A percentile compares a stretch with the other conserved stretches of the same genome.
These are phyloP conservation scores for Etheostoma nigrum DNA, from an alignment of 2,797 vertebrate genomes.

Conservation along the genomic window DNA sequence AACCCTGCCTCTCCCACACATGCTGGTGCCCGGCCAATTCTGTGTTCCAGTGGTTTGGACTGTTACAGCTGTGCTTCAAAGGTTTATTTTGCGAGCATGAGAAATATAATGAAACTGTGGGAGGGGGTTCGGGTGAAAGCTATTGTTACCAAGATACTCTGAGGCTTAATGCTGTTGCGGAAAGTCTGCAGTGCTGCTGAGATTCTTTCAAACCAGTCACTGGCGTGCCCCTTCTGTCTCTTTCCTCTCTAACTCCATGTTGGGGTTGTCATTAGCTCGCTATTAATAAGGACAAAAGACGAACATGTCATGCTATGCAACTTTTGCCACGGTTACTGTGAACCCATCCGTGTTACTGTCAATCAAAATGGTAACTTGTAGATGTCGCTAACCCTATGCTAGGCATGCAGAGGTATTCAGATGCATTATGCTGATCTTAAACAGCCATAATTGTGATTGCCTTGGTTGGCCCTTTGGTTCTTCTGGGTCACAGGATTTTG, in stretches of 20 bases:
- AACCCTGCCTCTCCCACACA: conserved; percentile 38
- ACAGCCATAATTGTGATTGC: conserved; percentile 64
- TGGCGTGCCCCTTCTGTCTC: conserved; percentile 20
- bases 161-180: conserved; percentile 41
- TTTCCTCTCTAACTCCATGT: conserved; percentile 28
- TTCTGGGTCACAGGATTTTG: conserved; percentile 8
- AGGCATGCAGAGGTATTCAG: background rate
- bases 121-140: conserved; percentile 29
- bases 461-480: conserved; percentile 26
- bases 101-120: conserved; percentile 43
- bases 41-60: conserved; percentile 19
- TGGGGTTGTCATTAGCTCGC: conserved; percentile 43
- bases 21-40: conserved; percentile 16
- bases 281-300: conserved; percentile 57
- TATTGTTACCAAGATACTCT: conserved; percentile 46
- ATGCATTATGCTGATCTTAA: conserved; percentile 73
- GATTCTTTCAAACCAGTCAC: conserved; percentile 30
- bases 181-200: conserved; percentile 16
- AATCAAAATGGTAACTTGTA: conserved; percentile 60
- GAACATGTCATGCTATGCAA: conserved; percentile 21
- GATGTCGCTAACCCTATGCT: conserved; percentile 53
- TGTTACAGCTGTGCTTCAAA: conserved; percentile 16
- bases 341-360: conserved; percentile 34
- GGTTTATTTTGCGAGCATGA: conserved; percentile 30
- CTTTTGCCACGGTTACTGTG: conserved; percentile 58